A percentile compares a stretch with the other conserved stretches of the same genome.
phyloP scores from a whole-genome alignment of 1,140 invertebrate genomes.

The Lucilia sericata region DNA sequence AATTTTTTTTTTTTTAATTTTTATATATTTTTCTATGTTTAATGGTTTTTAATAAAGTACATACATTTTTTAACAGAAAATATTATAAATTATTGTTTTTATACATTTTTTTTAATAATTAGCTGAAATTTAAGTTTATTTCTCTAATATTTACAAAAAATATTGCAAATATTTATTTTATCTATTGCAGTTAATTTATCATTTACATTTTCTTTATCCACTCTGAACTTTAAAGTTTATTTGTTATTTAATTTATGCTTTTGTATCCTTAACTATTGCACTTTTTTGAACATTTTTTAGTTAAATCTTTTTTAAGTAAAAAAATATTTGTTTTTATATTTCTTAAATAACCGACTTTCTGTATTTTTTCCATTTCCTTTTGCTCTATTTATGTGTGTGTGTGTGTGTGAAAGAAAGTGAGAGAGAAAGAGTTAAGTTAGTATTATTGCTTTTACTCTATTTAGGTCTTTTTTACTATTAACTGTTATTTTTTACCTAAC shows the following conservation, averaged over 20 bases:
- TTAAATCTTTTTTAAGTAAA: neutral
- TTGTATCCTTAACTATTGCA: neutral
- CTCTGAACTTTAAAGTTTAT: no score
- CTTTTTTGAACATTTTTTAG: neutral
- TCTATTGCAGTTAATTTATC: no score
- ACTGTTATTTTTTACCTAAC: neutral
- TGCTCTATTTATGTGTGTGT: neutral
- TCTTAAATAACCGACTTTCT: neutral
- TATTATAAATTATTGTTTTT: no score
- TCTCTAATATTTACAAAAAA: no score
- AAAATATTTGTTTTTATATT: neutral
- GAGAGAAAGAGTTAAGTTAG: neutral
- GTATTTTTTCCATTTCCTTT: neutral
- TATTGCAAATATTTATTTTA: no score
- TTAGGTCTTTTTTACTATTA: neutral
- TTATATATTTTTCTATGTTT: neutral
- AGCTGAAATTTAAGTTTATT: no score
- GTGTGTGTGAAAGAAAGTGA: neutral
- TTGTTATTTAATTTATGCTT: neutral
- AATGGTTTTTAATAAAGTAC: no score
- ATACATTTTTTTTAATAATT: no score
- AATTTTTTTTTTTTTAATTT: neutral
- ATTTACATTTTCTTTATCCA: no score
- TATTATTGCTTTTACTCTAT: neutral
- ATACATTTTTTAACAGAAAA: no score